Evolutionary conservation across 2,797 vertebrate species (phyloP).

Genomic region (Poecilia picta): DNA sequence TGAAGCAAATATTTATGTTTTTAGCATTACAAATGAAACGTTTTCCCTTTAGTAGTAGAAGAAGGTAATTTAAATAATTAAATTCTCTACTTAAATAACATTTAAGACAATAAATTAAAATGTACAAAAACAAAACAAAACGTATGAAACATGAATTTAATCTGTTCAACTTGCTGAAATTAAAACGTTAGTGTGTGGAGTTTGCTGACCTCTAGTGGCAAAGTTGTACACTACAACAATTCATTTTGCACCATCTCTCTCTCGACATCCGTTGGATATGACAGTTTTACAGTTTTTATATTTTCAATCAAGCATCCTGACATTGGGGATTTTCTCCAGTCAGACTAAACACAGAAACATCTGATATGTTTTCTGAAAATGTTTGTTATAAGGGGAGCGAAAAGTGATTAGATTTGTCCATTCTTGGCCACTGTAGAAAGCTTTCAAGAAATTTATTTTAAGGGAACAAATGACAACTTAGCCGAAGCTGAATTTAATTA

Average conservation of each 20-base stretch:
- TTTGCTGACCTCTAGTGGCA: conserved; percentile 1
- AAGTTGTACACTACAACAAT: neutral
- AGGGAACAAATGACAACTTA: neutral
- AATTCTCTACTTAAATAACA: neutral
- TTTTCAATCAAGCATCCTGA: neutral
- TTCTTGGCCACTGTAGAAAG: neutral
- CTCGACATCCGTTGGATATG: neutral
- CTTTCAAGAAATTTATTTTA: neutral
- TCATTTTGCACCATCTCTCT: neutral
- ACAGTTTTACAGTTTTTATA: neutral
- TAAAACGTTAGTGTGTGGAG: neutral
- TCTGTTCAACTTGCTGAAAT: neutral
- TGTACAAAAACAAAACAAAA: neutral
- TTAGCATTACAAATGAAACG: neutral
- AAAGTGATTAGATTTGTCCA: neutral
- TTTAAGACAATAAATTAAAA: neutral
- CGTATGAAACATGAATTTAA: neutral
- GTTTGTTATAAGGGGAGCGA: neutral
- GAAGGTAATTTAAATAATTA: neutral
- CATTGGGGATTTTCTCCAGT: neutral
- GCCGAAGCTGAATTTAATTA: neutral
- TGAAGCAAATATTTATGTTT: neutral
- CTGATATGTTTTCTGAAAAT: neutral
- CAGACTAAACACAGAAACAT: neutral
- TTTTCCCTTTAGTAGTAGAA: neutral